Evolutionary conservation across 2,888 invertebrate genomes (phyloP).

Genomic region (Blastobasis lacticolella): DNA sequence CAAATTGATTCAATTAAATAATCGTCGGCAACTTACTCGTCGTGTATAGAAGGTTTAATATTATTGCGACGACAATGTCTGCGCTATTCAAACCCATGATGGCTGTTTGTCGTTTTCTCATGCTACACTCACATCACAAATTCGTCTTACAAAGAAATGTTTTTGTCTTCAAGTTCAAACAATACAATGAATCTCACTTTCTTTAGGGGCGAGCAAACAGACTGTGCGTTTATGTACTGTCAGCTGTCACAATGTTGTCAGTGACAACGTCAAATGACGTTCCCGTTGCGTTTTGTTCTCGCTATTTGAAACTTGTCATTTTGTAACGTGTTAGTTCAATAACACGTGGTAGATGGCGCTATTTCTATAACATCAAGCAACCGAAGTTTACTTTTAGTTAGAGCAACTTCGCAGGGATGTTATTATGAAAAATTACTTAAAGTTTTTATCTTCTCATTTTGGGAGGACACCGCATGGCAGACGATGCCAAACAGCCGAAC

Average conservation of each 20-base stretch:
- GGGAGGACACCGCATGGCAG: no score
- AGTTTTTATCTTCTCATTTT: no score
- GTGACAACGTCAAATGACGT: neutral
- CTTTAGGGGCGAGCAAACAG: slow-evolving; percentile 35
- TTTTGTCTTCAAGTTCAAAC: slow-evolving; percentile 23
- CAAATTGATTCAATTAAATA: slow-evolving; percentile 73
- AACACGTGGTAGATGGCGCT: no score
- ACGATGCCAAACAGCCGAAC: no score
- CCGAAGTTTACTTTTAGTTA: no score
- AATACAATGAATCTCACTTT: slow-evolving; percentile 28
- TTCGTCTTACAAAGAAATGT: slow-evolving; percentile 20
- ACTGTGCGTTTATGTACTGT: slow-evolving; percentile 28
- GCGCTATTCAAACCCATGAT: slow-evolving; percentile 43
- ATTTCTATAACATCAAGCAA: no score
- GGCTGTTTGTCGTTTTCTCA: slow-evolving; percentile 13
- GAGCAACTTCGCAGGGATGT: no score
- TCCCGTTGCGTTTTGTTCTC: slow-evolving; percentile 6
- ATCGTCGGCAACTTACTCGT: slow-evolving; percentile 64
- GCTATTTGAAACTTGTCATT: neutral
- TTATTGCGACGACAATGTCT: slow-evolving; percentile 42
- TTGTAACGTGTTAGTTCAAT: no score
- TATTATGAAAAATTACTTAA: no score
- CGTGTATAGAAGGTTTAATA: slow-evolving; percentile 48
- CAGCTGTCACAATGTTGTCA: slow-evolving; percentile 16
- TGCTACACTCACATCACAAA: slow-evolving; percentile 51